Conservation (phyloP, 2,113 vertebrate species). For the Leptobrachium ailaonicum region DNA sequence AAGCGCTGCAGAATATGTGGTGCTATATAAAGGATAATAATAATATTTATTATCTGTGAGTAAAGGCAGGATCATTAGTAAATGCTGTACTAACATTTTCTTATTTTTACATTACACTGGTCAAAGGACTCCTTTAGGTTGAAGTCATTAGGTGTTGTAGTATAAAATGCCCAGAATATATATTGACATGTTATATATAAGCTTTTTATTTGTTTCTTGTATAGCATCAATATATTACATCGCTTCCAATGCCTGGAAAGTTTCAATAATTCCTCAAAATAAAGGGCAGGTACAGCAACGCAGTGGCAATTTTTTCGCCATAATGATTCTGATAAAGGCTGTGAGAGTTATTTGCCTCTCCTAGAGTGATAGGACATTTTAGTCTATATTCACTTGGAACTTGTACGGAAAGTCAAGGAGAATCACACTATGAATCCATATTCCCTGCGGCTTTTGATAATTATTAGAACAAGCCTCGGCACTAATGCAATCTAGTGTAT, state of each 20-base stretch:
- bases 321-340: slow-evolving; percentile 24
- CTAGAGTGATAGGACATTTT: slow-evolving; percentile 32
- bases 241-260: slow-evolving; percentile 1
- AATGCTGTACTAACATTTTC: too few relatives aligned
- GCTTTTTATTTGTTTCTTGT: not conserved
- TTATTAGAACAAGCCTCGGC: slow-evolving; percentile 41
- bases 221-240: slow-evolving; percentile 3
- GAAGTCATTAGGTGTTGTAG: too few relatives aligned
- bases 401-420: slow-evolving; percentile 18
- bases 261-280: slow-evolving; percentile 34
- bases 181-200: too few relatives aligned
- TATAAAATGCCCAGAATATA: too few relatives aligned
- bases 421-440: slow-evolving; percentile 43
- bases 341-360: slow-evolving; percentile 27
- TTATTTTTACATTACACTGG: too few relatives aligned
- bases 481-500: slow-evolving; percentile 42
- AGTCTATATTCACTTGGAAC: slow-evolving; percentile 32
- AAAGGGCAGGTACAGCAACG: slow-evolving; percentile 19
- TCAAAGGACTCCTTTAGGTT: too few relatives aligned
- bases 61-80: too few relatives aligned
- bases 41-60: too few relatives aligned
- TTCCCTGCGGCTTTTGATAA: slow-evolving; percentile 42
- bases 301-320: slow-evolving; percentile 33
- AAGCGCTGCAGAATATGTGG: too few relatives aligned
- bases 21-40: too few relatives aligned